Evolutionary conservation across 2,888 invertebrate species (phyloP).

Genomic region (Epirrita christyi): DNA sequence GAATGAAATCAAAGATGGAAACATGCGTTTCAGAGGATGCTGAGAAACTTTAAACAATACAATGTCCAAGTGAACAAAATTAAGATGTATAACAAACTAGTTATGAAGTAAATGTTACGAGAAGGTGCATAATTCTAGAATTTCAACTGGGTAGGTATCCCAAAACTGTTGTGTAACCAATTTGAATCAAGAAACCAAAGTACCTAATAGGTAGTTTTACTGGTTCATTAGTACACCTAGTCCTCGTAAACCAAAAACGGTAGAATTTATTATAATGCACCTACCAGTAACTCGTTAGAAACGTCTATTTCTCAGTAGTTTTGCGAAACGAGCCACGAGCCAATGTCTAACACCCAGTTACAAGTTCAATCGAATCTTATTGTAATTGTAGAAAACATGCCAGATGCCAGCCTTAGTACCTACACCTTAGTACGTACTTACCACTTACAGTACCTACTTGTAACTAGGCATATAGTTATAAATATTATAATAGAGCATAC

Average conservation of each 20-base stretch:
- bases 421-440: too few relatives aligned
- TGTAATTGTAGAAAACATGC: conserved; percentile 13
- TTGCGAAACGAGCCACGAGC: conserved; percentile 40
- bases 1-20: too few relatives aligned
- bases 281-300: conserved; percentile 24
- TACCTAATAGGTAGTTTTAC: conserved; percentile 6
- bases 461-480: too few relatives aligned
- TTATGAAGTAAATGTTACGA: not conserved
- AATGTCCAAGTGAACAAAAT: not conserved
- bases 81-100: not conserved
- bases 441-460: too few relatives aligned
- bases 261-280: conserved; percentile 44
- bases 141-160: conserved; percentile 8
- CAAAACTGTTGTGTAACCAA: conserved; percentile 4
- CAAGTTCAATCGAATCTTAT: conserved; percentile 14
- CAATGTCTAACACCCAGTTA: conserved; percentile 7
- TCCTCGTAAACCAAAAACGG: conserved; percentile 39
- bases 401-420: not conserved
- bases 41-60: too few relatives aligned
- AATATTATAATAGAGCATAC: too few relatives aligned
- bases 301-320: conserved; percentile 38
- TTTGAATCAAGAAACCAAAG: conserved; percentile 3
- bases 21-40: not conserved
- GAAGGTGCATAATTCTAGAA: not conserved
- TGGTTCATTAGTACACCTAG: conserved; percentile 13